Base-by-base conservation (phyloP, 2,888 invertebrate species). In the Oasisia sp. region DNA sequence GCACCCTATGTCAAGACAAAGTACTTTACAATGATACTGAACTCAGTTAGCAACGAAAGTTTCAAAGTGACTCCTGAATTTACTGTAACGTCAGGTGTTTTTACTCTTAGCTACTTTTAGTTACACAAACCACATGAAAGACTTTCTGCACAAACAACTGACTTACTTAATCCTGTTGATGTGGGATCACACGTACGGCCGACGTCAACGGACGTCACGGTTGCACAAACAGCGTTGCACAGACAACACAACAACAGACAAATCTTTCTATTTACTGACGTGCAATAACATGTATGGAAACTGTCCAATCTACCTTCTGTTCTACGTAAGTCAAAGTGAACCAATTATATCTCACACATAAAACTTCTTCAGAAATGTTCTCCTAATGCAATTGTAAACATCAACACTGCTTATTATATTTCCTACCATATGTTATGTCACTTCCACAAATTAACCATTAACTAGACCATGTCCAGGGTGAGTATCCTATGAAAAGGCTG, bases 1-100 rank as follows among this genome's bases (percentile, higher is more conserved):
- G 74, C 74, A 74, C 74, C 74, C 74, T 74, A 19, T 74, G 74
- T 74, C 74, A 74, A 74, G 74, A 74, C 74, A 74, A 74, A 27
- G 74, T 14, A 74, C 74, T 74, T 74, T 74, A 74, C 27, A 4
- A 7, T 74, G n/a, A 74, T 0, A 74, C 74, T 19, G 27, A 74
- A 74, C 74, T 27, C 74, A 74, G 74, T 27, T 74, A 74, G 74
- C n/a, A 74, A 74, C 4, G 27, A 74, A n/a, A 74, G 27, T 27
- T 1, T 27, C 27, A 74, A 74, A 27, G 14, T 19, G 14, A 27
- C 2, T 74, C 27, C 27, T 7, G 27, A 74, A 74, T 7, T 74
- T 27, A 19, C 7, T 27, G 0, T 74, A 19, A 74, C 27, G 5
- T 74, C 74, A 74, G 74, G 3, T 74, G 27, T 74, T 74, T 74